phyloP scores from a whole-genome alignment of 2,113 vertebrate genomes.

The Vidua chalybeata region DNA sequence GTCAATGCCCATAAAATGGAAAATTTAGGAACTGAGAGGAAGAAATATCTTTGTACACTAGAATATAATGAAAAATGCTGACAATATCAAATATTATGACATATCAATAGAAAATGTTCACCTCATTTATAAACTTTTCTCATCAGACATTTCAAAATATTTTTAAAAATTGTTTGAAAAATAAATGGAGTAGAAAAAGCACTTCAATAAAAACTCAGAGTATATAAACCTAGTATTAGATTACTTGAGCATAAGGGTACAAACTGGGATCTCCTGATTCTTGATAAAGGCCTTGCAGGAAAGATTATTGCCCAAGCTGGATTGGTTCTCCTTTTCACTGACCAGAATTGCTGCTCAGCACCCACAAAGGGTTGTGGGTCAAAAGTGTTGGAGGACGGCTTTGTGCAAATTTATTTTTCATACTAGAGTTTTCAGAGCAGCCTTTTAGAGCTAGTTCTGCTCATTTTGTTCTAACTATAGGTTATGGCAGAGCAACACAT shows the following conservation, averaged over 20 bases:
- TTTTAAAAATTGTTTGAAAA: neutral
- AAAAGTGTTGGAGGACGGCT: neutral
- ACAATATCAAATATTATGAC: neutral
- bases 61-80: neutral
- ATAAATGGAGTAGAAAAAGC: neutral
- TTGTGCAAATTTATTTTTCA: neutral
- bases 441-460: neutral
- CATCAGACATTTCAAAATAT: neutral
- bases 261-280: neutral
- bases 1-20: neutral
- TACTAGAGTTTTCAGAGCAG: neutral
- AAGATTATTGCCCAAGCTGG: neutral
- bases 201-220: neutral
- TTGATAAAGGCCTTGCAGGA: neutral
- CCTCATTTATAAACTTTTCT: neutral
- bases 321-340: neutral
- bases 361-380: neutral
- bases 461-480: neutral
- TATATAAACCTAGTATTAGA: neutral
- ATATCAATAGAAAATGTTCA: neutral
- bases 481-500: neutral
- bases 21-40: neutral
- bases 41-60: neutral
- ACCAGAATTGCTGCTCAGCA: neutral
- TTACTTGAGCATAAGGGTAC: neutral